These are phyloP conservation scores for Idaea straminata DNA, from an alignment of 2,888 invertebrate species.

Conservation along the genomic window DNA sequence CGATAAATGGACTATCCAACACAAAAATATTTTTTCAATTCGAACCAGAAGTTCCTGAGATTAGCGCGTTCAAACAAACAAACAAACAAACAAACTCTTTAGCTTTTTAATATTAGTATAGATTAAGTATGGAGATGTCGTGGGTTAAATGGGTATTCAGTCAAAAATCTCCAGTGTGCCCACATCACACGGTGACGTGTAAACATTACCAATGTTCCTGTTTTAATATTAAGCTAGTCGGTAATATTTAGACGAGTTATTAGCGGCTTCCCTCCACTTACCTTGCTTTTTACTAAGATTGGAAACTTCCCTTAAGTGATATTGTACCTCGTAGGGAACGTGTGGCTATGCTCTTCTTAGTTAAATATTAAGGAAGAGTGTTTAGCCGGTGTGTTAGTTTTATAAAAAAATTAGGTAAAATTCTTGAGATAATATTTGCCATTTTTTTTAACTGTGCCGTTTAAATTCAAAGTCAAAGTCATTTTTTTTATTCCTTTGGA, in stretches of 20 bases:
- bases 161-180: slow-evolving; percentile 21
- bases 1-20: no score
- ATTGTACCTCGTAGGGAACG: slow-evolving; percentile 5
- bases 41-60: no score
- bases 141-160: slow-evolving; percentile 16
- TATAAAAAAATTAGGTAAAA: slow-evolving; percentile 18
- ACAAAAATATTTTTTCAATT: no score
- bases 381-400: slow-evolving; percentile 14
- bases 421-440: neutral
- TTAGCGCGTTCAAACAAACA: no score
- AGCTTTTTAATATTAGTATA: no score
- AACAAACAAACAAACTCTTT: no score
- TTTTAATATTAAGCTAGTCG: slow-evolving; percentile 64
- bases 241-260: slow-evolving; percentile 58
- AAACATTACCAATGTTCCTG: slow-evolving; percentile 43
- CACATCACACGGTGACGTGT: slow-evolving; percentile 31
- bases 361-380: slow-evolving; percentile 21
- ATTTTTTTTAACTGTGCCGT: no score
- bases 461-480: no score
- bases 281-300: slow-evolving; percentile 56
- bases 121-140: no score
- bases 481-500: no score
- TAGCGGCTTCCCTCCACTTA: slow-evolving; percentile 55
- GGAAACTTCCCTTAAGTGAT: slow-evolving; percentile 40
- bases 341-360: slow-evolving; percentile 10